phyloP scores from a whole-genome alignment of 2,888 invertebrate species.

The Latrodectus elegans region DNA sequence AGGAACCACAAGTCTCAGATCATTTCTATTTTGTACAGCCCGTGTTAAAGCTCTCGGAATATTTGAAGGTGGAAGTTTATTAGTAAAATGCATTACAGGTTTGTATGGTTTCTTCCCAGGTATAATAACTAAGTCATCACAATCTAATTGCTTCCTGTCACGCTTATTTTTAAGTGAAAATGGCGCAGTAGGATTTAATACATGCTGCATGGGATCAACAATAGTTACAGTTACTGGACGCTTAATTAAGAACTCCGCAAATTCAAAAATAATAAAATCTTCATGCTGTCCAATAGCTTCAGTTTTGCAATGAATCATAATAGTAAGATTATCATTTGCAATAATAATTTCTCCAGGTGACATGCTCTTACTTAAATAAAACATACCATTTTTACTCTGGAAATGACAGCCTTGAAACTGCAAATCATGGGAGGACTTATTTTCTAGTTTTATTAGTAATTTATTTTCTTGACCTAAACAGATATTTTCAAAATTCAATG shows the following conservation, averaged over 20 bases:
- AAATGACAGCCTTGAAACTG: conserved; percentile 33
- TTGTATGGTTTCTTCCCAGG: conserved; percentile 58
- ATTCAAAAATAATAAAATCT: conserved; percentile 61
- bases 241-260: conserved; percentile 50
- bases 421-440: conserved; percentile 29
- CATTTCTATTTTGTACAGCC: conserved; percentile 56
- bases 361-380: conserved; percentile 46
- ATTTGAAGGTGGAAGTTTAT: conserved; percentile 43
- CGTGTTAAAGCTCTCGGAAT: conserved; percentile 38
- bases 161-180: conserved; percentile 33
- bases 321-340: conserved; percentile 5
- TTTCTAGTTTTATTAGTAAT: conserved; percentile 21
- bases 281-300: conserved; percentile 55
- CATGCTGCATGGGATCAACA: conserved; percentile 53
- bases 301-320: conserved; percentile 56
- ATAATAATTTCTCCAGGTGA: conserved; percentile 15
- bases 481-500: conserved; percentile 44
- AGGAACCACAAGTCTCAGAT: conserved; percentile 31
- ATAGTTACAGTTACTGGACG: conserved; percentile 41
- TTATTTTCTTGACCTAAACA: conserved; percentile 52
- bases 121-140: conserved; percentile 48
- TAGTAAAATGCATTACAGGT: conserved; percentile 33
- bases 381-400: conserved; percentile 46
- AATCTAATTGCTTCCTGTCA: conserved; percentile 27
- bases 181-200: conserved; percentile 54